Base-by-base conservation (phyloP, 1,140 invertebrate species). In the Holotrichia oblita region DNA sequence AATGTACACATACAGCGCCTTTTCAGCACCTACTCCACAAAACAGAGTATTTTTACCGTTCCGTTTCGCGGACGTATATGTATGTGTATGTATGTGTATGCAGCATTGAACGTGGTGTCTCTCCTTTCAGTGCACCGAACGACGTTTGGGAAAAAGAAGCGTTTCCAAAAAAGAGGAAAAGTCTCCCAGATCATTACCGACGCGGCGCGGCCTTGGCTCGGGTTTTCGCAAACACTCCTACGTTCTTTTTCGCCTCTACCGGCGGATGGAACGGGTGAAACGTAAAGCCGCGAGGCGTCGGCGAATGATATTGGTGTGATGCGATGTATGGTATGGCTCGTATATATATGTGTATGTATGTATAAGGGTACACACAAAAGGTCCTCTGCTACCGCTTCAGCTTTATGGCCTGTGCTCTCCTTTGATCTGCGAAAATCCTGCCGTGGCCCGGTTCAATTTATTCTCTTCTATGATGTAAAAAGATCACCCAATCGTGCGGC, bases 281-380 rank as follows among this genome's bases (percentile, higher is more conserved):
- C 20, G 61, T 69, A 69, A 69, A 24, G 61, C 27, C 61, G 17
- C 61, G 61, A 69, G 61, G 61, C 61, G 61, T 69, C 61, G 61
- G 61, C 61, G 22, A 22, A 69, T 69, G 61, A 69, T 69, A 69
- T 69, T 69, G 61, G 61, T 34, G 61, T 22, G 59, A 9, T 69
- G 22, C 12, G 14, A 17, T 48, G 44, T 69, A 9, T 34, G 61
- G 61, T 24, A 34, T 34, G 61, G 27, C 59, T 48, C 44, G 59
- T 69, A 40, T 75, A n/a, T n/a, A n/a, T 75, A 40, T 75, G 40
- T 75, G 42, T 24, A 75, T 75, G 40, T 75, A 42, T 75, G 40
- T 75, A 42, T 48, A 40, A 75, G 42, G 42, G 73, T 40, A 69
- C 41, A 78, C 77, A 78, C 77, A 78, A 78, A 78, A 78, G 77